Evolutionary conservation across 1,140 invertebrate genomes (phyloP).

Genomic region (Philotrypesis tridentata): DNA sequence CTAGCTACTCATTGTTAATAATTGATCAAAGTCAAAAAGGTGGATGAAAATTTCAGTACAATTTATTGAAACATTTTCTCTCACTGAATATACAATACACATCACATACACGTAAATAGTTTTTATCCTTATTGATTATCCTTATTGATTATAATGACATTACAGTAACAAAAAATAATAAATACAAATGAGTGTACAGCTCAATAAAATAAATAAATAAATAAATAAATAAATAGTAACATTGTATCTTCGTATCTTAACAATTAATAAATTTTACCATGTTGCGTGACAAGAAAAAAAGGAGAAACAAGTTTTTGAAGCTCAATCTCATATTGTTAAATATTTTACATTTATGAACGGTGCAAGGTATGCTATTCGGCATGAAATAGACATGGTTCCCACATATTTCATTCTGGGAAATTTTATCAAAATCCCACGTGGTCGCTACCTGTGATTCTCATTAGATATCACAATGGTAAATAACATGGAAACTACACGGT

Average conservation of each 20-base stretch:
- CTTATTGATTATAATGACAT: background rate
- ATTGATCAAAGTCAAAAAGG: background rate
- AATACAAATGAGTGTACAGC: background rate
- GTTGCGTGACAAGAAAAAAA: background rate
- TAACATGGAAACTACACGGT: no score
- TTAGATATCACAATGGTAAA: no score
- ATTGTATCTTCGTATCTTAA: no score
- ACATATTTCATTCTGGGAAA: no score
- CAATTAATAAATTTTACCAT: no score
- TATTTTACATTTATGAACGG: background rate
- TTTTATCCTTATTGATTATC: slow-evolving; percentile 13
- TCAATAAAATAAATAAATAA: background rate
- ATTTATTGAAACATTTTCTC: slow-evolving; percentile 29
- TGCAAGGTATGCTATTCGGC: background rate
- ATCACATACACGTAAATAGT: slow-evolving; percentile 20
- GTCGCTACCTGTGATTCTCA: no score
- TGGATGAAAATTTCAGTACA: background rate
- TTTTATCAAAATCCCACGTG: no score
- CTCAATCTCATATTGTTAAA: background rate
- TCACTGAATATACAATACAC: slow-evolving; percentile 27
- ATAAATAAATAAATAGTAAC: background rate
- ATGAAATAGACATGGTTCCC: no score
- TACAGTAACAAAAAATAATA: slow-evolving; percentile 36
- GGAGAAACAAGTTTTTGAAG: background rate
- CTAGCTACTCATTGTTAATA: no score